Evolutionary conservation across 2,888 invertebrate species (phyloP).

Genomic region (Drosophila paranaensis): DNA sequence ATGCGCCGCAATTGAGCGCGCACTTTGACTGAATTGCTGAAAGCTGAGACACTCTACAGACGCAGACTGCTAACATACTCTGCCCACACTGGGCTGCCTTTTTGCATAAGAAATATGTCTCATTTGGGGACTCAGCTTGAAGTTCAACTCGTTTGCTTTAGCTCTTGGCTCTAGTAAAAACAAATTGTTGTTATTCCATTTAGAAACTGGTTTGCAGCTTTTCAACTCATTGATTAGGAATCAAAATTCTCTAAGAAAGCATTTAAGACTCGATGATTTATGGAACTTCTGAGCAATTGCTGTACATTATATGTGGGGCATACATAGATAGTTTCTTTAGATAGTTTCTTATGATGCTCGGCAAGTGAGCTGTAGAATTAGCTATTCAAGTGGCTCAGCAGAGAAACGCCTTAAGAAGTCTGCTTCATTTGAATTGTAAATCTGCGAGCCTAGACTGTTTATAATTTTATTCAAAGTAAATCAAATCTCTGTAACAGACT

Average conservation of each 20-base stretch:
- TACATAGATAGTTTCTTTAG: too few species aligned
- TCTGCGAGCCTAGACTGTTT: not conserved
- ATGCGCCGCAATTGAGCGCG: constrained; percentile 11
- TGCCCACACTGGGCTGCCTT: not conserved
- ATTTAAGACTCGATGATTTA: not conserved
- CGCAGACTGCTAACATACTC: not conserved
- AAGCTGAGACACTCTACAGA: not conserved
- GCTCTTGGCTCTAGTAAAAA: not conserved
- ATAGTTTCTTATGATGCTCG: not conserved
- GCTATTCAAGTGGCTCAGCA: too few species aligned
- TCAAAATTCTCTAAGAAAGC: not conserved
- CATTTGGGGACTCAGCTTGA: not conserved
- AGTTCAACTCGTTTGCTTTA: not conserved
- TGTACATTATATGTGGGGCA: too few species aligned
- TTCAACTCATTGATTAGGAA: not conserved
- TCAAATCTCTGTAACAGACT: not conserved
- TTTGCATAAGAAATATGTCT: not conserved
- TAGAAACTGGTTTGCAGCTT: not conserved
- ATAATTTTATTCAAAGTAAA: not conserved
- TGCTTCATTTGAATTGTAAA: constrained; percentile 11
- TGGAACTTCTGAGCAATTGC: not conserved
- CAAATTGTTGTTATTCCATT: not conserved
- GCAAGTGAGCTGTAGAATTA: not conserved
- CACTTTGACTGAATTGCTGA: not conserved
- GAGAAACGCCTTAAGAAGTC: not conserved